Base-by-base conservation (phyloP, 2,797 vertebrate species). In the Tachyglossus aculeatus region DNA sequence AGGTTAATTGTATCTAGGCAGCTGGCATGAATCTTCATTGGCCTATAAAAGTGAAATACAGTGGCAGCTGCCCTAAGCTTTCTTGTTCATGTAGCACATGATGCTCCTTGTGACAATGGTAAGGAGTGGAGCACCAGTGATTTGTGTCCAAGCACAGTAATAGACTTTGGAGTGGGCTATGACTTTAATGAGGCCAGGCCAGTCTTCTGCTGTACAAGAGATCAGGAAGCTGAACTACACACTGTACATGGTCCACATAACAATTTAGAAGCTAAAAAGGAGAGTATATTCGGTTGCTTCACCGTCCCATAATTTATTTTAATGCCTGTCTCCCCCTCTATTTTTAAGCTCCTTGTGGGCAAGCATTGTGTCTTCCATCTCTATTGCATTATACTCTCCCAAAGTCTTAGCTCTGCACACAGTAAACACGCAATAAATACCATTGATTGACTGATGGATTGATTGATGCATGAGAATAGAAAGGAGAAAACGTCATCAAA, bases 1-100 rank as follows among this genome's bases (percentile, higher is more conserved):
- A 24, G 5, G 25, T 67, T 75, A 71, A 61, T 80, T 44, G 33
- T 44, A 55, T 47, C 39, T 44, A 56, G 44, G 67, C 71, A 61
- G 43, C 43, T 50, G 33, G 53, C 14, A 14, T 64, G 53, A 68
- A 29, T 38, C 41, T 64, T 36, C 1, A 1, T 25, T 48, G 58
- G 25, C 51, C 56, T 71, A 31, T 50, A 61, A 71, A 77, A 65
- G 3, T 50, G 32, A 64, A 68, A 74, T 37, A 52, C 47, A 56
- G 8, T 55, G 43, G 33, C 55, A 18, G 48, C 55, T 53, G 5
- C 55, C 72, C 71, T 43, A 66, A 51, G 51, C 44, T 59, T 60
- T 27, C 36, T 31, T 65, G 6, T 51, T 59, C 27, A 57, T 70
- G 40, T 56, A 62, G 55, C 22, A 18, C 2, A 21, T 27, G 54